A percentile compares a stretch with the other conserved stretches of the same genome.
phyloP scores from a whole-genome alignment of 2,113 vertebrate genomes.

The Caracal caracal region DNA sequence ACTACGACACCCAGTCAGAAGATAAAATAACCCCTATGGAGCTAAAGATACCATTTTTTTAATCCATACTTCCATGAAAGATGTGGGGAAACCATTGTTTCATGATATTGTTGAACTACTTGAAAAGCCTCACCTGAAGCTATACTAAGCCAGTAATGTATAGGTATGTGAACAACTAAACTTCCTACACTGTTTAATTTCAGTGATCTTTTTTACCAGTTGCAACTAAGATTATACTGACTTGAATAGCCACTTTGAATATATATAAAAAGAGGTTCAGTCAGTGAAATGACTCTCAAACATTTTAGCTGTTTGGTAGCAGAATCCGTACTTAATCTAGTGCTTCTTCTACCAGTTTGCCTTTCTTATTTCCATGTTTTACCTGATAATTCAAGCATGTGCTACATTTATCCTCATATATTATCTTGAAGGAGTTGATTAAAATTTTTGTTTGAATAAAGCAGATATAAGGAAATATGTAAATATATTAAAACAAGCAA shows the following conservation, averaged over 20 bases:
- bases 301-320: neutral
- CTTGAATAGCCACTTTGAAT: neutral
- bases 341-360: neutral
- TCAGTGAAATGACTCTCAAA: neutral
- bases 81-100: neutral
- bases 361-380: neutral
- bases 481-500: slow-evolving; percentile 28
- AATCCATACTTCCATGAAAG: neutral
- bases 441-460: neutral
- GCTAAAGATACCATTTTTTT: neutral
- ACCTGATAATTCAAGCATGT: neutral
- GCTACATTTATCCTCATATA: neutral
- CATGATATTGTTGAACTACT: neutral
- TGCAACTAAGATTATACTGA: neutral
- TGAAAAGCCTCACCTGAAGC: neutral
- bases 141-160: neutral
- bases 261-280: neutral
- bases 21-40: neutral
- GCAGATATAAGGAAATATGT: neutral
- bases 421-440: neutral
- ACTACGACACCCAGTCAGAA: neutral
- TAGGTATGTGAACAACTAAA: neutral
- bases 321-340: neutral
- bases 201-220: neutral
- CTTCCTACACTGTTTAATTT: neutral